A percentile compares a stretch with the other conserved stretches of the same genome.
phyloP scores from a whole-genome alignment of 1,140 invertebrate genomes.

The Drosophila neocordata region DNA sequence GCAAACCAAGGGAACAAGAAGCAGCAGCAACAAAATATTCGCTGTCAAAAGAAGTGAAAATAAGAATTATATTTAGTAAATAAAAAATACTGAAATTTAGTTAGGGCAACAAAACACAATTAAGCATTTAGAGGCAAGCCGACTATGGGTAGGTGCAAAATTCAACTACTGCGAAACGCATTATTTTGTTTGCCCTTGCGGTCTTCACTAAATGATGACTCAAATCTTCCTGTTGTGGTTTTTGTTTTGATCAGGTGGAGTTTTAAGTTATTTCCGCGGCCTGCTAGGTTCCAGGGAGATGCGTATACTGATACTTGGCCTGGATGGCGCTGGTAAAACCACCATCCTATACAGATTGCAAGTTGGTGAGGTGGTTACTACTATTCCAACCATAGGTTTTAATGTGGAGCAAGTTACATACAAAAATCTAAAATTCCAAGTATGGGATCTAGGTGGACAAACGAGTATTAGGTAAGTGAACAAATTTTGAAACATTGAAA shows the following conservation, averaged over 20 bases:
- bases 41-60: conserved; percentile 73
- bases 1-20: conserved; percentile 26
- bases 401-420: conserved; percentile 98
- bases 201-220: conserved; percentile 48
- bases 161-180: background rate
- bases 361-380: conserved; percentile 99
- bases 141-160: conserved; percentile 62
- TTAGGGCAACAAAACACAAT: conserved; percentile 51
- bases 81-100: conserved; percentile 51
- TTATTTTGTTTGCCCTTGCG: background rate
- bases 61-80: conserved; percentile 56
- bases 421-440: conserved; percentile 98
- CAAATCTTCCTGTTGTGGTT: conserved; percentile 43
- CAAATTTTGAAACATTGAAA: background rate
- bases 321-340: conserved; percentile 99
- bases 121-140: conserved; percentile 75
- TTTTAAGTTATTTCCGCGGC: conserved; percentile 97
- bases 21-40: conserved; percentile 30
- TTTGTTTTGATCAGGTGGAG: conserved; percentile 88
- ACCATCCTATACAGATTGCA: conserved; percentile 99
- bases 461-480: conserved; percentile 89
- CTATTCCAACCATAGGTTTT: conserved; percentile 97
- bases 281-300: conserved; percentile 97
- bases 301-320: conserved; percentile 98
- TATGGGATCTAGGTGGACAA: conserved; percentile 99